These are phyloP conservation scores for Paralvinella palmiformis DNA, from an alignment of 1,140 invertebrate species.

Conservation along the genomic window DNA sequence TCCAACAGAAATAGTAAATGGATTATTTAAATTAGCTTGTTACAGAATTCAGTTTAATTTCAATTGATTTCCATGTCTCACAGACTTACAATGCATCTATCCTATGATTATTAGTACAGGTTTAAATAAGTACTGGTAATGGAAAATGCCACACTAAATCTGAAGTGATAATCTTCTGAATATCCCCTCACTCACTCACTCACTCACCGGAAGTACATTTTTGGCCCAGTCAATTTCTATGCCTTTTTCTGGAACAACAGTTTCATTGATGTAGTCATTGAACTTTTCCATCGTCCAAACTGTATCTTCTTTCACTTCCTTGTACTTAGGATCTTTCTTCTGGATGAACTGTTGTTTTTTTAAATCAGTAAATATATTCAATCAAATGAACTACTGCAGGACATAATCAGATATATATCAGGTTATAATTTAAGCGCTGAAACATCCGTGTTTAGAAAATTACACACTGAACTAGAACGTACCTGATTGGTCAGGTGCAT, in stretches of 20 bases:
- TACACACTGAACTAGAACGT: neutral
- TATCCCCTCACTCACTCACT: neutral
- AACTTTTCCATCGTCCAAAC: conserved; percentile 51
- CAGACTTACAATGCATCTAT: neutral
- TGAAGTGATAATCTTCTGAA: neutral
- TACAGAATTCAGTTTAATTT: neutral
- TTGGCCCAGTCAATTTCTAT: conserved; percentile 46
- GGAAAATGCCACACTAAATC: neutral
- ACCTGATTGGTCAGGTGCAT: conserved; percentile 51
- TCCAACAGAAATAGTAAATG: neutral
- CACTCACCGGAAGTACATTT: conserved; percentile 41
- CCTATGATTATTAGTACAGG: neutral
- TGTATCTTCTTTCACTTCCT: conserved; percentile 48
- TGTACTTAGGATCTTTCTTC: conserved; percentile 46
- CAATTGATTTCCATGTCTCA: neutral
- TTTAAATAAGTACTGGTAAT: neutral
- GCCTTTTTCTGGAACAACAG: conserved; percentile 28
- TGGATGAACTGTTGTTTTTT: conserved; percentile 49
- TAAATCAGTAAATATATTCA: too few relatives aligned
- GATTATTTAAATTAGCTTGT: neutral
- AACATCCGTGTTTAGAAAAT: neutral
- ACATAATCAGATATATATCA: neutral
- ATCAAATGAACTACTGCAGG: too few relatives aligned
- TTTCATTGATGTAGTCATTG: conserved; percentile 49
- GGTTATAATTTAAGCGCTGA: neutral